phyloP scores from a whole-genome alignment of 1,140 invertebrate genomes.

The Drosophila lini region DNA sequence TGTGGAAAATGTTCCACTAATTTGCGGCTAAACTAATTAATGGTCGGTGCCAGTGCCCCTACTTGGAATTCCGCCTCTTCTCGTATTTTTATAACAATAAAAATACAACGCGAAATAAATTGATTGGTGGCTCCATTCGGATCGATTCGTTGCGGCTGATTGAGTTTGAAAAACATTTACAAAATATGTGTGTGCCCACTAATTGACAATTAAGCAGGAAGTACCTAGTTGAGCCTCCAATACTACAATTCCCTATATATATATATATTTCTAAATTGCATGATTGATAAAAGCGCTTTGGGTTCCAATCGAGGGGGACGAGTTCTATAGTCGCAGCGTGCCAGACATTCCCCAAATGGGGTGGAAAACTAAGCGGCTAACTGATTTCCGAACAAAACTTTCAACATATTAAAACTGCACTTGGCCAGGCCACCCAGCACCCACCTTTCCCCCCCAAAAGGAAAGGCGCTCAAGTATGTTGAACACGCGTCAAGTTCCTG shows the following conservation, averaged over 20 bases:
- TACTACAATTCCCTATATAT: no score
- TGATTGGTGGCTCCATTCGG: constrained; percentile 51
- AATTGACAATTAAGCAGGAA: constrained; percentile 80
- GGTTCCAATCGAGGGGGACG: constrained; percentile 11
- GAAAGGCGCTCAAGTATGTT: constrained; percentile 79
- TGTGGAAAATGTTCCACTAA: constrained; percentile 66
- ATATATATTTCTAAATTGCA: constrained; percentile 56
- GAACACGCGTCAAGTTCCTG: constrained; percentile 81
- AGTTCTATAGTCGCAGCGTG: not conserved
- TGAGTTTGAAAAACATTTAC: constrained; percentile 48
- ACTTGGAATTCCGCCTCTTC: not conserved
- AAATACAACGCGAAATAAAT: constrained; percentile 59
- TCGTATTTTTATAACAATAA: constrained; percentile 18
- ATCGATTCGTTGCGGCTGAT: constrained; percentile 65
- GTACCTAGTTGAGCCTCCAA: constrained; percentile 55
- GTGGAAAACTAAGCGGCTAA: constrained; percentile 71
- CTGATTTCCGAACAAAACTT: constrained; percentile 78
- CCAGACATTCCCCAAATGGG: constrained; percentile 40
- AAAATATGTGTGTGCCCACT: constrained; percentile 71
- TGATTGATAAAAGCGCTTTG: constrained; percentile 74
- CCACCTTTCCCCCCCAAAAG: constrained; percentile 4
- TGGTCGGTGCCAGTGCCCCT: constrained; percentile 50
- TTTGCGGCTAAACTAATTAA: constrained; percentile 79
- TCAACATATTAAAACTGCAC: constrained; percentile 82
- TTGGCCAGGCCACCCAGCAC: constrained; percentile 47